Evolutionary conservation across 2,888 invertebrate genomes (phyloP), one percentile per base, ranked within the genome.

Genomic region (Pyrgus malvae): DNA sequence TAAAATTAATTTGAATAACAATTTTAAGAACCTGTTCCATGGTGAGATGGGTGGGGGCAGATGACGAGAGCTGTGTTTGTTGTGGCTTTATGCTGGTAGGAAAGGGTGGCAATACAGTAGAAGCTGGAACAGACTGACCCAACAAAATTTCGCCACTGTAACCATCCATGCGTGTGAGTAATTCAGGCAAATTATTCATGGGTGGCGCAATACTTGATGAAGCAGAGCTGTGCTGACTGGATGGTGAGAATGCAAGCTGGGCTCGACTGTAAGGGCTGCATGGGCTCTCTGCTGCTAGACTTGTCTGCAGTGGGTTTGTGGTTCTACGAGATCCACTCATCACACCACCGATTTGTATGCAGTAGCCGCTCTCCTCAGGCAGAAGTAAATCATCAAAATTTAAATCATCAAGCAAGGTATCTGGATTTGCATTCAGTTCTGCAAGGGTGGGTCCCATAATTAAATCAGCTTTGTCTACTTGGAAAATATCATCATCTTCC

Each of bases 401-500:
- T 62, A 97, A 91, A 80, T 96, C 96, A 72, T 95, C 96, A 53
- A 96, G 78, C 37, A 97, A 91, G 27, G 94, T 94, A 64, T 97
- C 96, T 62, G 96, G 96, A 68, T 96, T 96, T 12, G 95, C 95
- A 83, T 96, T 96, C 48, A 97, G 82, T 76, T 97, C 97, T 0
- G 96, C 96, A 51, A 97, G 90, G 59, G 96, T 96, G 0, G 96
- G 95, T 2, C 95, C 93, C 79, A 96, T 94, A 67, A 97, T 95
- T 60, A 96, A 90, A 83, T 97, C 97, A 31, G 95, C 93, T 83
- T 96, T 96, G 78, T 97, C 97, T 50, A 96, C 95, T 91, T 96
- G 90, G 77, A 97, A 96, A 68, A 96, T 96, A 74, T 96, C 97
- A 74, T 97, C 97, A 70, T 97, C 96, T 70, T 97, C 96, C 93